Base-by-base conservation (phyloP, 2,113 vertebrate species). In the Myotis lucifugus region DNA sequence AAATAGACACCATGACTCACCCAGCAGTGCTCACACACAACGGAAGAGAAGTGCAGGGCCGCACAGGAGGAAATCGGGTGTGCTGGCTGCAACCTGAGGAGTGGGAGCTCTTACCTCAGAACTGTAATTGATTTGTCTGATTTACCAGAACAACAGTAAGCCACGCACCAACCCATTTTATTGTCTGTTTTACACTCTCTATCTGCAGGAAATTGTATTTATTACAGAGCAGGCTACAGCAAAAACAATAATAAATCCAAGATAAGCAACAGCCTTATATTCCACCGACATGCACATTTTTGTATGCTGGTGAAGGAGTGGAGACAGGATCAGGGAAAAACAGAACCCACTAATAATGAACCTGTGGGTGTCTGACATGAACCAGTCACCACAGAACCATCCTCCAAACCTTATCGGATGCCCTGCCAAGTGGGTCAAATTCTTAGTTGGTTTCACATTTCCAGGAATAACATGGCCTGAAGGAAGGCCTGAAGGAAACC, bases 181-280 rank as follows among this genome's bases (percentile, higher is more conserved):
- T 86, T 90, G 61, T 81, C 54, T 79, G 66, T 92, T 96, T 95
- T 92, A 90, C 54, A 85, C 85, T 87, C 54, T 91, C 27, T 87
- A 95, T 81, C 89, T 97, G 82, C 27, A 93, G 95, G 86, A 94
- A 73, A 88, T 34, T 8, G 2, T 90, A 96, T 95, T 96, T 96
- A 92, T 95, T 95, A 95, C 73, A 93, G 85, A 96, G 48, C 25
- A 88, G 85, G 56, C 42, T 90, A 89, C 19, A 69, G 92, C 77
- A 94, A 95, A 95, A 95, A 76, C 78, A 96, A n/a, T 94, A 96
- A 97, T 90, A 96, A 94, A 85, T 69, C 32, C 3, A 67, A 96
- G 94, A 94, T 90, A 85, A 95, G 85, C 61, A 96, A 90, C 19
- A 79, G 85, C 37, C 59, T 96, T 90, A 61, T 40, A 89, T n/a